These are phyloP conservation scores for Aphis gossypii DNA, from an alignment of 1,140 invertebrate species.

Conservation along the genomic window DNA sequence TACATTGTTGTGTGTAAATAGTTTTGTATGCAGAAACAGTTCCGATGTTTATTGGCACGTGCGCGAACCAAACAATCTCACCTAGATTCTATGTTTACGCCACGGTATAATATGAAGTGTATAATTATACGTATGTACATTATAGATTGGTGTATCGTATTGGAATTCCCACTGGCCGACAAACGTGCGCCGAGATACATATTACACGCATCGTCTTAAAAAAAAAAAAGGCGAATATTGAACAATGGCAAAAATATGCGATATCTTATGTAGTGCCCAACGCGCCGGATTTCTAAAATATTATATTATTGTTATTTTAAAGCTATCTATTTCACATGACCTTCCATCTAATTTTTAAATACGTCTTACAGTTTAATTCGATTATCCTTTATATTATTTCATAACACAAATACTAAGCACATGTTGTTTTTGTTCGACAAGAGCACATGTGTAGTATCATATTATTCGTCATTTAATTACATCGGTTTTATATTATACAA, in stretches of 20 bases:
- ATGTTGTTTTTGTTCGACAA: not conserved
- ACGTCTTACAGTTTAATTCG: not conserved
- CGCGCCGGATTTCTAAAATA: no score
- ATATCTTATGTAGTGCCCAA: not conserved
- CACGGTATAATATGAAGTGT: no score
- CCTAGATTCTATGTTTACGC: not conserved
- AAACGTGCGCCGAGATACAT: not conserved
- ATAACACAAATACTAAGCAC: not conserved
- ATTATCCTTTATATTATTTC: not conserved
- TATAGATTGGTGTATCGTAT: not conserved
- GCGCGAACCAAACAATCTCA: slow-evolving; percentile 32
- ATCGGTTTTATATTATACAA: not conserved
- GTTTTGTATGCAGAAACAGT: slow-evolving; percentile 46
- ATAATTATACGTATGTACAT: not conserved
- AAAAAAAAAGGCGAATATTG: not conserved
- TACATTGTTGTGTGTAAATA: not conserved
- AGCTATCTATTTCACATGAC: not conserved
- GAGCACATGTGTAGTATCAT: not conserved
- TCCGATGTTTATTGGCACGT: slow-evolving; percentile 44
- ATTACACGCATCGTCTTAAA: not conserved
- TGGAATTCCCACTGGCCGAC: not conserved
- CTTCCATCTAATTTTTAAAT: no score
- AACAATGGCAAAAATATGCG: not conserved
- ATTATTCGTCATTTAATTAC: not conserved
- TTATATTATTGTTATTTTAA: no score